Base-by-base conservation (phyloP, 1,140 invertebrate genomes). In the Delia radicum region DNA sequence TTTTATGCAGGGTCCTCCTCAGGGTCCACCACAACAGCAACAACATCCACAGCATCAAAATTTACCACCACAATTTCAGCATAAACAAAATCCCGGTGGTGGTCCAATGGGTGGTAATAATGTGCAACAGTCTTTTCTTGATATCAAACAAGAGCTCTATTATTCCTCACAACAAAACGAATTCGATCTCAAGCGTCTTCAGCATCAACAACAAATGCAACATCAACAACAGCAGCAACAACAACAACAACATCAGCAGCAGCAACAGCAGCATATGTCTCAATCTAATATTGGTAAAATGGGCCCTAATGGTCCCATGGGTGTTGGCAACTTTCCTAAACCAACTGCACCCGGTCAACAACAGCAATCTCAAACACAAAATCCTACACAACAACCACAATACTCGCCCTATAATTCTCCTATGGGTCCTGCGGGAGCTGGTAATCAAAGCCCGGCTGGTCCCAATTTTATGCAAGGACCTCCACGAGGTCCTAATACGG, bases 361-460 rank as follows among this genome's bases (percentile, higher is more conserved):
- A 12, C 33, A 74, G 15, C 76, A 77, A 77, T 37, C 73, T n/a
- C 76, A 78, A 72, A 79, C 75, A 79, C 89, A 91, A 79, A 90
- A 90, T 81, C 90, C 90, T 80, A 90, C 88, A 73, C 91, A 83
- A 80, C 90, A 91, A 79, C 89, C 90, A 77, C 91, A 91, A 85
- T 92, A 92, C 85, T 92, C 91, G 77, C 91, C 91, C 2, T 92
- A 91, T 79, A 90, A 90, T n/a, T 91, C 90, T 78, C 90, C 90
- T 0, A 89, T 89, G 26, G 88, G 89, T 7, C 88, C 88, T 1
- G 89, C 88, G 76, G 89, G 90, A 77, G 65, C 15, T 37, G 65
- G 65, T 12, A 75, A 78, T 48, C 81, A 83, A 74, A 85, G 80
- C 67, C 63, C 63, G 24, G 76, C 81, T 27, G 83, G 81, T 48